A percentile compares a stretch with the other conserved stretches of the same genome.
Evolutionary conservation across 2,113 vertebrate species (phyloP).

Genomic region (Ornithorhynchus anatinus): DNA sequence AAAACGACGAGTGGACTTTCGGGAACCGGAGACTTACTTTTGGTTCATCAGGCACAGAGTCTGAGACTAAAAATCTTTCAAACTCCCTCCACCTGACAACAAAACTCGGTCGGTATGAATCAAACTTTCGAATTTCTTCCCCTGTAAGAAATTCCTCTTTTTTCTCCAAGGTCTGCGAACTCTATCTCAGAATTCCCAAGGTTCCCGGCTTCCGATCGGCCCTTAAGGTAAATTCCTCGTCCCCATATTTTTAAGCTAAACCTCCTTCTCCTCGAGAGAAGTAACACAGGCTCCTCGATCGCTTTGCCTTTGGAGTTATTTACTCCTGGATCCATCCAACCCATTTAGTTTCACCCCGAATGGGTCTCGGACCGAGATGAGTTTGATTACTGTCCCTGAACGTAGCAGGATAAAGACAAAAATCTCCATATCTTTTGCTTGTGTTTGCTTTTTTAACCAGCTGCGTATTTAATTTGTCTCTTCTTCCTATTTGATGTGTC

Average conservation of each 20-base stretch:
- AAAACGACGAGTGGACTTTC: constrained; percentile 44
- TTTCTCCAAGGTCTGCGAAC: constrained; percentile 47
- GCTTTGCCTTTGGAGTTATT: too few relatives aligned
- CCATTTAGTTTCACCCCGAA: too few relatives aligned
- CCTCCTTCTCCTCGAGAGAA: constrained; percentile 60
- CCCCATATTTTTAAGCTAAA: constrained; percentile 60
- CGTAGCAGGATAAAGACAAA: too few relatives aligned
- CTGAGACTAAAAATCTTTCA: constrained; percentile 46
- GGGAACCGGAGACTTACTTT: constrained; percentile 25
- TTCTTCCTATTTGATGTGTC: too few relatives aligned
- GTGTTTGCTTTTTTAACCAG: too few relatives aligned
- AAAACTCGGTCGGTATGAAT: constrained; percentile 60
- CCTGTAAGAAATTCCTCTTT: constrained; percentile 61
- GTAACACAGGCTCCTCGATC: constrained; percentile 66
- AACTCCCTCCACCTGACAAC: constrained; percentile 47
- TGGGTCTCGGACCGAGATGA: too few relatives aligned
- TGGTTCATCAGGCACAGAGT: not conserved
- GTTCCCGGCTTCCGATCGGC: constrained; percentile 44
- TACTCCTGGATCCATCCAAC: too few relatives aligned
- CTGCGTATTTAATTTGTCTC: too few relatives aligned
- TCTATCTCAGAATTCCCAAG: constrained; percentile 32
- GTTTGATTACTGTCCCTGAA: too few relatives aligned
- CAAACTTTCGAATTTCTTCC: constrained; percentile 65
- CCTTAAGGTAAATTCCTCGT: constrained; percentile 22
- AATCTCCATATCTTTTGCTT: too few relatives aligned